A percentile compares a stretch with the other conserved stretches of the same genome.
These are phyloP conservation scores for Bibio marci DNA, from an alignment of 2,888 invertebrate genomes.

Conservation along the genomic window DNA sequence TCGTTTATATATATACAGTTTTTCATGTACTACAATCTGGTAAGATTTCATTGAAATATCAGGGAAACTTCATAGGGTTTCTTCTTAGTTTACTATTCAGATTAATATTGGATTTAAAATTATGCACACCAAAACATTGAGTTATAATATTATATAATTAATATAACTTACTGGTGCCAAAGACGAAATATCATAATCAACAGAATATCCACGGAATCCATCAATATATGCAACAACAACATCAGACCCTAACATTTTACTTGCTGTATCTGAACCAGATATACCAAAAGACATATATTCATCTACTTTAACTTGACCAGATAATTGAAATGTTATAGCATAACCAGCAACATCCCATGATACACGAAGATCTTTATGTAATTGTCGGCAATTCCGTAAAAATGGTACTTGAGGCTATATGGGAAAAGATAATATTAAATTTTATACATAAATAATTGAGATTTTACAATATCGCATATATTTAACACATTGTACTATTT, in stretches of 20 bases:
- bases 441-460: too few species aligned
- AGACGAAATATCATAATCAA: conserved; percentile 75
- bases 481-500: background rate
- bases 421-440: too few species aligned
- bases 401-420: conserved; percentile 43
- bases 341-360: conserved; percentile 86
- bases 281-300: conserved; percentile 84
- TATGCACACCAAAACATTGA: too few species aligned
- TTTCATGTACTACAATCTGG: too few species aligned
- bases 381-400: conserved; percentile 68
- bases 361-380: conserved; percentile 68
- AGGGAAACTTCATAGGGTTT: too few species aligned
- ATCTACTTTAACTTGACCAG: conserved; percentile 49
- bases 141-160: background rate
- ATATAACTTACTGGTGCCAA: conserved; percentile 47
- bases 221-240: conserved; percentile 62
- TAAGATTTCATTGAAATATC: too few species aligned
- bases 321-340: conserved; percentile 67
- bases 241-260: conserved; percentile 75
- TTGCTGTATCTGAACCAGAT: conserved; percentile 51
- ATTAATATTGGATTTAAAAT: too few species aligned
- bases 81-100: too few species aligned
- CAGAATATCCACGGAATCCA: conserved; percentile 50
- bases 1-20: too few species aligned
- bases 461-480: too few species aligned